Base-by-base conservation (phyloP, 2,888 invertebrate genomes). In the Plagodis dolabraria region DNA sequence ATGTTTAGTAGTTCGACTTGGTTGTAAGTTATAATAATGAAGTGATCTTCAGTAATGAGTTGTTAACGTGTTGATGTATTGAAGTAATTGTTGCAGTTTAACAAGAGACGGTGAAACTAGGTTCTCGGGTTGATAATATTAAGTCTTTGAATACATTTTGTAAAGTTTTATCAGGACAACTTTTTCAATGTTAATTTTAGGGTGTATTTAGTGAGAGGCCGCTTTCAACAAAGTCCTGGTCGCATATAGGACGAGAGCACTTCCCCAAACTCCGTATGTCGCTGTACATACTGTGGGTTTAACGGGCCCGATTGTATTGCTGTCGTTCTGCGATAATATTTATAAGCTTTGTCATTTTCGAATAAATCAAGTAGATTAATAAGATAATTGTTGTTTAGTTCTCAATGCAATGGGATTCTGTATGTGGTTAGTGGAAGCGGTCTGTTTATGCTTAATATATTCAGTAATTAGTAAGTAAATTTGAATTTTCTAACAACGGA, bases 401-500 rank as follows among this genome's bases (percentile, higher is more conserved):
- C 36, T 43, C 33, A 33, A 38, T 49, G 53, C 35, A 42, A 53
- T 45, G 47, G n/a, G 8, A n/a, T 52, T 55, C 36, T 35, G 34
- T 44, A 54, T 4, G 11, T 33, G 40, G 36, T 45, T 8, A 50
- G 34, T 52, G 55, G 40, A 60, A 52, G 55, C 55, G 60, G 60
- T 48, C 55, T 48, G 33, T 43, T 55, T 54, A 51, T 60, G 46
- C 51, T 47, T 55, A 42, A 47, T 51, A 53, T 53, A 59, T 59
- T 58, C 53, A 50, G 46, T 60, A 60, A 60, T 52, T 51, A 47
- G 47, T 60, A 60, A 60, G 60, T 40, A 52, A 55, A 60, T 55
- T 52, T 36, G 42, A 42, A 42, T 60, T 60, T 51, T 60, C 43
- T 54, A 57, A 54, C 47, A 54, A 56, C 36, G 45, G n/a, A 40